Base-by-base conservation (phyloP, 2,797 vertebrate genomes). In the Pelodytes ibericus region DNA sequence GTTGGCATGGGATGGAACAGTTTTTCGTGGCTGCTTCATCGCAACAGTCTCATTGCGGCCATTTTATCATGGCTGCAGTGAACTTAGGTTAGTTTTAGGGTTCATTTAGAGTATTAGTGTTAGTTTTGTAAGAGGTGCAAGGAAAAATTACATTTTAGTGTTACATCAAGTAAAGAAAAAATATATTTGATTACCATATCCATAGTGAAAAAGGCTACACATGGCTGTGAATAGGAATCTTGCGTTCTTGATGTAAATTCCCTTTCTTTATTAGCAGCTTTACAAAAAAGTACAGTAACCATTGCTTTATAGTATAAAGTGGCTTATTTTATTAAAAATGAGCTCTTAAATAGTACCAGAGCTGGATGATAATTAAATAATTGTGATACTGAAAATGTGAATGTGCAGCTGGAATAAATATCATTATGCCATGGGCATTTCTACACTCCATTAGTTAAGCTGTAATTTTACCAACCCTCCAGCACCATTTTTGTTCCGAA, bases 381-480 rank as follows among this genome's bases (percentile, higher is more conserved):
- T 26, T 20, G 47, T 65, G 25, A 20, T 39, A 63, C 56, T 22
- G 36, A 56, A 56, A 64, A 73, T 57, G 22, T 57, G 24, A 18
- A 65, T 33, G 65, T 58, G 27, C 18, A 74, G 65, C 61, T 65
- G 16, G 27, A 44, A 41, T 36, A 30, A 74, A 66, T n/a, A 61
- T 65, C 39, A 41, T 51, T 57, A n/a, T 57, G 72, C 22, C 72
- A 65, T 39, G 18, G 31, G 18, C 3, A 26, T 65, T 25, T 57
- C 61, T 65, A 9, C 2, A 66, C 20, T 65, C 33, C 20, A 56
- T 33, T 74, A 74, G 64, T 74, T 58, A 49, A 62, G 62, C 39
- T 65, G 62, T 58, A 65, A 41, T 64, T 74, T 39, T 25, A 57
- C 9, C 11, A 74, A 51, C 31, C 72, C 61, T 61, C 49, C 27